phyloP scores from a whole-genome alignment of 2,113 vertebrate species.

The Gymnarchus niloticus region DNA sequence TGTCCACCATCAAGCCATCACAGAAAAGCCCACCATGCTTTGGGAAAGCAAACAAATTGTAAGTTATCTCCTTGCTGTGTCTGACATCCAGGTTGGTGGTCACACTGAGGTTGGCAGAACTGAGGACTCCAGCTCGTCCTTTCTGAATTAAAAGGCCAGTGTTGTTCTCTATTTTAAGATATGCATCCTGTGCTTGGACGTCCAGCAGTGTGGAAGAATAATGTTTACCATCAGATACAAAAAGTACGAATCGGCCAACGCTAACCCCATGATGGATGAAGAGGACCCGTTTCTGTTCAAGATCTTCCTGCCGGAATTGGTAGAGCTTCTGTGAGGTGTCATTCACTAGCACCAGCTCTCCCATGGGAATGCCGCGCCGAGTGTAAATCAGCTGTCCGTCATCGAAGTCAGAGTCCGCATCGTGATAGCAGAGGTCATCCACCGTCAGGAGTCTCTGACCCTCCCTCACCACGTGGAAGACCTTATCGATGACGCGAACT shows the following conservation, averaged over 20 bases:
- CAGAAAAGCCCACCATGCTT: slow-evolving; percentile 66
- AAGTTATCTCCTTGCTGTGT: slow-evolving; percentile 62
- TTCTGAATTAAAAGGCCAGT: slow-evolving; percentile 77
- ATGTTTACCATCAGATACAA: slow-evolving; percentile 82
- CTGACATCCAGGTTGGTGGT: slow-evolving; percentile 78
- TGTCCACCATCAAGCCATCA: slow-evolving; percentile 43
- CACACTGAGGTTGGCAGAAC: slow-evolving; percentile 67
- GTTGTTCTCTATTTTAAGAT: slow-evolving; percentile 66
- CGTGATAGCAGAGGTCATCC: slow-evolving; percentile 74
- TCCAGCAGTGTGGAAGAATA: slow-evolving; percentile 73
- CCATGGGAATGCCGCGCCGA: slow-evolving; percentile 74
- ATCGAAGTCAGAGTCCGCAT: slow-evolving; percentile 77
- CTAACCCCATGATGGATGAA: slow-evolving; percentile 72
- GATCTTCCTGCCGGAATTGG: slow-evolving; percentile 76
- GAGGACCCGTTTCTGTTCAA: slow-evolving; percentile 69
- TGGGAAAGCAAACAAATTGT: slow-evolving; percentile 57
- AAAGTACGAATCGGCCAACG: slow-evolving; percentile 75
- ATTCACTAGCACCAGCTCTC: slow-evolving; percentile 72
- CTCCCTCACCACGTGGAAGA: slow-evolving; percentile 72
- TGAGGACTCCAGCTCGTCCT: slow-evolving; percentile 60
- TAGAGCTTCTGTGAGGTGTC: slow-evolving; percentile 71
- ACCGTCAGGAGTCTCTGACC: slow-evolving; percentile 73
- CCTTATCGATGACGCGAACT: slow-evolving; percentile 67
- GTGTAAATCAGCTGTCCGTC: slow-evolving; percentile 75
- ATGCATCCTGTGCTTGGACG: slow-evolving; percentile 73